These are phyloP conservation scores for Triplophysa dalaica DNA, from an alignment of 2,113 vertebrate genomes.

Conservation along the genomic window DNA sequence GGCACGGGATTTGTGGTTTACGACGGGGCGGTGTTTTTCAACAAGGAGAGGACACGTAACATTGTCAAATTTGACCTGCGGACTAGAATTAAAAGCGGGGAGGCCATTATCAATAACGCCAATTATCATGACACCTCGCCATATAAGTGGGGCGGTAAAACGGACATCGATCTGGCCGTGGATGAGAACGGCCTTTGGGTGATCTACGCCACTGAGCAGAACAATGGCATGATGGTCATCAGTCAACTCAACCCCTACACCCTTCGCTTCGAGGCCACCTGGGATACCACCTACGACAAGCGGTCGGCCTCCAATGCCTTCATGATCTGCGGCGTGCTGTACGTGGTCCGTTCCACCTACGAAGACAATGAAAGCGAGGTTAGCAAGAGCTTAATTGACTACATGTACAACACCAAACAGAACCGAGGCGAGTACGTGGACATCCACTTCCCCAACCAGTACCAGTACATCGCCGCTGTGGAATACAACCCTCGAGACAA, in stretches of 20 bases:
- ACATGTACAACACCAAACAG: conserved; percentile 92
- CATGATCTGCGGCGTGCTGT: conserved; percentile 97
- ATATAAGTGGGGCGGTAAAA: conserved; percentile 98
- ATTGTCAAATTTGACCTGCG: conserved; percentile 98
- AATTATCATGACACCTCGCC: conserved; percentile 99
- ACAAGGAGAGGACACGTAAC: conserved; percentile 97
- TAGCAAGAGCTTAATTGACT: conserved; percentile 93
- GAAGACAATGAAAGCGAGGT: conserved; percentile 98
- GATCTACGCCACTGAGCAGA: conserved; percentile 97
- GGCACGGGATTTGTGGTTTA: conserved; percentile 99
- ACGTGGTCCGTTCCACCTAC: conserved; percentile 94
- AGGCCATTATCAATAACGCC: conserved; percentile 98
- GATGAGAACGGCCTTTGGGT: conserved; percentile 99
- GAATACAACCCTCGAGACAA: conserved; percentile 99
- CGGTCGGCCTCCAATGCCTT: conserved; percentile 97
- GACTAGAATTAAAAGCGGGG: conserved; percentile 98
- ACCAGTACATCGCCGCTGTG: conserved; percentile 97
- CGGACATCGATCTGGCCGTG: conserved; percentile 95
- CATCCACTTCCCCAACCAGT: conserved; percentile 97
- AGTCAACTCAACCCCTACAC: conserved; percentile 98
- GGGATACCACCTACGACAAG: conserved; percentile 95
- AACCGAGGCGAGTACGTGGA: conserved; percentile 91
- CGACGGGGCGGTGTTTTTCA: conserved; percentile 98
- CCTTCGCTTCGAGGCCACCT: conserved; percentile 94
- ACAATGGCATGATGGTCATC: conserved; percentile 98